Conservation (phyloP, 2,797 vertebrate species). For the Alcedo quadribrachys region DNA sequence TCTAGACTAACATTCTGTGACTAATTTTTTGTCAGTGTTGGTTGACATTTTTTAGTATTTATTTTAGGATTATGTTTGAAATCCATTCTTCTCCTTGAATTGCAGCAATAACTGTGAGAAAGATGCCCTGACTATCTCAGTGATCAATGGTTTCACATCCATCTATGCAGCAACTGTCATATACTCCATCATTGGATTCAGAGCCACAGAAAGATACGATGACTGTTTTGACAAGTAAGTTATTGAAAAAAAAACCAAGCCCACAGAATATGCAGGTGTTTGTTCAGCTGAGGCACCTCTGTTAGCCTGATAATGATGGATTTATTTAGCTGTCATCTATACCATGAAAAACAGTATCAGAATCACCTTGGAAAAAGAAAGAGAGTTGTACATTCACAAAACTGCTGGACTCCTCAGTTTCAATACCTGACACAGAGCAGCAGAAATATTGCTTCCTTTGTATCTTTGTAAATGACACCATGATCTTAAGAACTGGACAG, state of each 20-base stretch:
- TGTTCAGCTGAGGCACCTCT: not conserved
- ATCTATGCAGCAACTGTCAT: conserved; percentile 89
- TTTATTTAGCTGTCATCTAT: not conserved
- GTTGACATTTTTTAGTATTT: not conserved
- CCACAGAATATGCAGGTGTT: not conserved
- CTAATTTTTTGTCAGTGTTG: not conserved
- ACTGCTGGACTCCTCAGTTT: not conserved
- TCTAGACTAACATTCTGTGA: no score
- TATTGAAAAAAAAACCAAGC: not conserved
- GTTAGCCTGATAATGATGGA: not conserved
- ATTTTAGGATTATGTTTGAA: not conserved
- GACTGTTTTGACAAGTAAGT: conserved; percentile 84
- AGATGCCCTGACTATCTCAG: conserved; percentile 88
- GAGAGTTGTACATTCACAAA: not conserved
- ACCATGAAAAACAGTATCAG: not conserved
- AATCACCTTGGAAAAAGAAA: not conserved
- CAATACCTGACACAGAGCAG: not conserved
- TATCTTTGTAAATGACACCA: not conserved
- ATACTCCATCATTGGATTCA: conserved; percentile 93
- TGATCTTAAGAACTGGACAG: not conserved
- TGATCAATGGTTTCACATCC: conserved; percentile 90
- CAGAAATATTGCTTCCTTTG: not conserved
- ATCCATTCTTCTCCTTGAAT: not conserved
- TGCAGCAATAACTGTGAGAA: conserved; percentile 92
- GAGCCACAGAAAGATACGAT: conserved; percentile 88